Evolutionary conservation across 2,888 invertebrate genomes (phyloP), one percentile per base, ranked within the genome.

Genomic region (Leuctra nigra): DNA sequence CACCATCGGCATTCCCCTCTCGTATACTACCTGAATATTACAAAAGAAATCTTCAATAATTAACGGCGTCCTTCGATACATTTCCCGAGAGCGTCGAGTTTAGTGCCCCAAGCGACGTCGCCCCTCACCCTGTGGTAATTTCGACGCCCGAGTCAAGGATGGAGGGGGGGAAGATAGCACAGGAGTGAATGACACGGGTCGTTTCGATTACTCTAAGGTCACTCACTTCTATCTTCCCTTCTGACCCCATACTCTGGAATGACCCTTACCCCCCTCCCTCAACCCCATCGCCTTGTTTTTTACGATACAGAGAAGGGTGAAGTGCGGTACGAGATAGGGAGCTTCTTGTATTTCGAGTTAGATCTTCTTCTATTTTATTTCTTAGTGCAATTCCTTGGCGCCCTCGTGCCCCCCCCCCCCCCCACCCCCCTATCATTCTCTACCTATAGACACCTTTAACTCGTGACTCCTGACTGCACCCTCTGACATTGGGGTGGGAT

Each of bases 271-370:
- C 18, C 4, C 24, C 47, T 7, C 25, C 47, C 25, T 20, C 39
- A 18, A 18, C 16, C 16, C 24, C 23, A 16, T 29, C 47, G 16
- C 25, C 50, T 33, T 33, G 50, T 50, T 50, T 50, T 50, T 50
- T 50, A 50, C 50, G 50, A 50, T 50, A 50, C 50, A 16, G 41
- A 41, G 50, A 50, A 33, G 50, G 50, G 50, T 50, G 35, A 50
- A 50, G 35, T 35, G 20, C 50, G 22, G 44, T n/a, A 44, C 23
- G 33, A 50, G 35, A 50, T 50, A 33, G 50, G 50, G 35, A 50
- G n/a, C n/a, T 50, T 50, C 50, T 33, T 50, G 20, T 50, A 50
- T 50, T 33, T 22, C 22, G 44, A 44, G 20, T 23, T n/a, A n/a
- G 18, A 4, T 18, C 39, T 39, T 39, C 44, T 23, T 23, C 23